Evolutionary conservation across 2,888 invertebrate species (phyloP), one percentile per base, ranked within the genome.

Genomic region (Hemaris fuciformis): DNA sequence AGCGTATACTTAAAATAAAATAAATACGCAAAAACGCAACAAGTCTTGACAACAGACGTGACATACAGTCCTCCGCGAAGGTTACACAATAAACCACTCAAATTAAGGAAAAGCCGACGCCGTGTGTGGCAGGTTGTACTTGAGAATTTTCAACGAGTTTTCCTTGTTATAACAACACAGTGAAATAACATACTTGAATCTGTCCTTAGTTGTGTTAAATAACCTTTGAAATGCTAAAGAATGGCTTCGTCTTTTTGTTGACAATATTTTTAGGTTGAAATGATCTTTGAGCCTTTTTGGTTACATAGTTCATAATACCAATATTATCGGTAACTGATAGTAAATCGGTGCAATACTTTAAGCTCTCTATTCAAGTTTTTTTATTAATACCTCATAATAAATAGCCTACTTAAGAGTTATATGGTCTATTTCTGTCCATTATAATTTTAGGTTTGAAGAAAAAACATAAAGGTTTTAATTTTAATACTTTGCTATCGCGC

Each of bases 41-140:
- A 27, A 25, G 10, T 15, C 18, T 27, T n/a, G 4, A 38, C 38
- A 18, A 1, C 48, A 48, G 15, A 53, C 31, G 10, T 15, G 10
- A 27, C 25, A 1, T 10, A 53, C 31, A 53, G 18, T 53, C 18
- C 18, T 53, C 27, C 18, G 31, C 43, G 53, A 31, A 38, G 57
- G 57, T 60, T 60, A 60, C 58, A 34, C 34, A 60, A 53, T 53
- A 53, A 8, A 10, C 31, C 18, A 31, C 53, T 31, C 18, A 53
- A 31, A 53, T 53, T 27, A 53, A 53, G 31, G 53, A 53, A 53
- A 53, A 53, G 27, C 53, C 31, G 18, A 31, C 18, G 18, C 8
- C 43, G 15, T 53, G 53, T 53, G 53, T 53, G 53, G 53, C 5
- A 18, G 27, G 53, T 15, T 18, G 31, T 31, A 18, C 53, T 53